phyloP scores from a whole-genome alignment of 1,140 invertebrate genomes.

The Brachionus manjavacas region DNA sequence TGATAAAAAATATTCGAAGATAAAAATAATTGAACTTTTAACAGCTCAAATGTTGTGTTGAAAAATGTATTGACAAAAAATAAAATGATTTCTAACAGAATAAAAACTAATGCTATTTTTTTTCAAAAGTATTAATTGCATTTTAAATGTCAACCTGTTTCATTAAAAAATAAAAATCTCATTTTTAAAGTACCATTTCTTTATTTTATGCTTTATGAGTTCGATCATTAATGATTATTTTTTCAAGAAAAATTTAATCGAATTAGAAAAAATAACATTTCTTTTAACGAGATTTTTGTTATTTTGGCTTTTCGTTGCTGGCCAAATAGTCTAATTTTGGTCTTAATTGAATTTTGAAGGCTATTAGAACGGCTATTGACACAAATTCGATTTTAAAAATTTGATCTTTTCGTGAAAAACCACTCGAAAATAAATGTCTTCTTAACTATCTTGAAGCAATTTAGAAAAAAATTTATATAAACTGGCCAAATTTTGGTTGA shows the following conservation, averaged over 20 bases:
- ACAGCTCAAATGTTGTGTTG: not conserved
- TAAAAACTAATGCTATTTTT: not conserved
- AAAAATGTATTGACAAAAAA: not conserved
- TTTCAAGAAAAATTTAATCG: slow-evolving; percentile 27
- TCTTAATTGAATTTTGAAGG: slow-evolving; percentile 30
- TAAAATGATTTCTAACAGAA: not conserved
- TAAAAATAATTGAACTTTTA: not conserved
- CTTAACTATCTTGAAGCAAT: slow-evolving; percentile 22
- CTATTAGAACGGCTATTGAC: slow-evolving; percentile 31
- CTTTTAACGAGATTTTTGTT: not conserved
- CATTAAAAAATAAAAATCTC: slow-evolving; percentile 24
- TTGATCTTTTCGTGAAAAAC: slow-evolving; percentile 11
- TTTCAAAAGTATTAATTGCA: slow-evolving; percentile 14
- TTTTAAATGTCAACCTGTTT: slow-evolving; percentile 41
- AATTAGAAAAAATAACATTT: slow-evolving; percentile 38
- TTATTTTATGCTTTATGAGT: slow-evolving; percentile 35
- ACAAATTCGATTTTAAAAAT: slow-evolving; percentile 27
- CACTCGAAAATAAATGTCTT: slow-evolving; percentile 9
- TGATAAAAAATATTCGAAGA: not conserved
- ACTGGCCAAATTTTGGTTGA: not conserved
- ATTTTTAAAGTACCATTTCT: slow-evolving; percentile 25
- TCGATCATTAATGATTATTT: slow-evolving; percentile 22
- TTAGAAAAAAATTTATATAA: not conserved
- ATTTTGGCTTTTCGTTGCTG: slow-evolving; percentile 2
- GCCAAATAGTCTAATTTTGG: slow-evolving; percentile 3